Evolutionary conservation across 1,140 invertebrate genomes (phyloP), one percentile per base, ranked within the genome.

Genomic region (Dendroctonus valens): DNA sequence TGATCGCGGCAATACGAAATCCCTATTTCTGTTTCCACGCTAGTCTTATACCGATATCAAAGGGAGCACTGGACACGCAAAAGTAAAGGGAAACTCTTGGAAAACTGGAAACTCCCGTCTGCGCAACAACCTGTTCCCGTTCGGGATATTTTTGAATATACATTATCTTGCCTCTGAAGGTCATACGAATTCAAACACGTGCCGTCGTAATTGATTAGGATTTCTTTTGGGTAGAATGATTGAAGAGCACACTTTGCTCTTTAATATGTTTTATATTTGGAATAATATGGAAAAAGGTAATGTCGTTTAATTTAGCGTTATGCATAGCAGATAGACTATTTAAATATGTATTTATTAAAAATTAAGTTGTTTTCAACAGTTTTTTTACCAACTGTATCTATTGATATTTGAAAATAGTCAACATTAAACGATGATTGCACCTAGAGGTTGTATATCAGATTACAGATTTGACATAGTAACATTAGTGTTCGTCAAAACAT

Each of bases 71-170:
- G 41, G 41, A 57, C 54, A 9, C 54, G 39, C 54, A 57, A 54
- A 54, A 54, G n/a, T 37, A 12, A 39, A 39, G 37, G 12, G 39
- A 44, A 41, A 7, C 7, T 42, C 41, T 15, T 14, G 54, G 40
- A 14, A 44, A 41, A 42, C 11, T 41, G 52, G 8, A 54, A 54
- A 54, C 37, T 54, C 14, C 52, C 39, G 41, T 42, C 44, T 57
- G 54, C 54, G 54, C 54, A 57, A 42, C n/a, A 42, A 57, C 54
- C 40, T 57, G 54, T 57, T 57, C 40, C n/a, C 6, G 26, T n/a
- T 26, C 4, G n/a, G 50, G 5, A 14, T 8, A 41, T 12, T 57
- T 57, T 57, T 44, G 40, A 39, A 40, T 42, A 38, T 7, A 57
- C 11, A 42, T 39, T 6, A 12, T 9, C 51, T 41, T 57, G n/a